Evolutionary conservation across 2,888 invertebrate genomes (phyloP), one percentile per base, ranked within the genome.

Genomic region (Orchesella flavescens): DNA sequence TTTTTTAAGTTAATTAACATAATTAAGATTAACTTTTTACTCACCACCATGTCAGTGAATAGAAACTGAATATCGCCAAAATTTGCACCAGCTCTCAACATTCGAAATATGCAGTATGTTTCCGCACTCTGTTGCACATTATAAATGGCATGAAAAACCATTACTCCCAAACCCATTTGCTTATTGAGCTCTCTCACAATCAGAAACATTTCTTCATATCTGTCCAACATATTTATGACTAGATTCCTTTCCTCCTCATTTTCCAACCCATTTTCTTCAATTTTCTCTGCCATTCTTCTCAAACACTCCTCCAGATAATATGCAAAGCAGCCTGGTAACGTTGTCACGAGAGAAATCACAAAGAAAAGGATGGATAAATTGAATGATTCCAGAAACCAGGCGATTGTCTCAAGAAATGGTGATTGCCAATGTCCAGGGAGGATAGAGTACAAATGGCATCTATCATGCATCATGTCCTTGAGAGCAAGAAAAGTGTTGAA

Each of bases 11-110:
- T n/a, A n/a, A n/a, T n/a, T n/a, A n/a, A n/a, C n/a, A n/a, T n/a
- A n/a, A n/a, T n/a, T n/a, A n/a, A n/a, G n/a, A n/a, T n/a, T n/a
- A n/a, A n/a, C n/a, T n/a, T n/a, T n/a, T n/a, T n/a, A 12, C 59
- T 77, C 68, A 77, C 77, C 34, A 66, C 55, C 57, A 77, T 68
- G 13, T 77, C 77, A 1, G 57, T 55, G 4, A 77, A 24, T 4
- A 77, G 34, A 24, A 77, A 77, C 21, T 77, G 68, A 1, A 68
- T 15, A n/a, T 77, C 77, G 1, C 2, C 66, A 53, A 57, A 43
- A 15, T 57, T 15, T 1, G 68, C 68, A 21, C 77, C 77, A 15
- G 57, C 43, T 44, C 57, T 77, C 1, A 77, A 3, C 77, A 77
- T n/a, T 17, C 68, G 68, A 21, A 77, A 77, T 21, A 77, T 59